Conservation (phyloP, 2,888 invertebrate species). For the Nymphalis polychloros region DNA sequence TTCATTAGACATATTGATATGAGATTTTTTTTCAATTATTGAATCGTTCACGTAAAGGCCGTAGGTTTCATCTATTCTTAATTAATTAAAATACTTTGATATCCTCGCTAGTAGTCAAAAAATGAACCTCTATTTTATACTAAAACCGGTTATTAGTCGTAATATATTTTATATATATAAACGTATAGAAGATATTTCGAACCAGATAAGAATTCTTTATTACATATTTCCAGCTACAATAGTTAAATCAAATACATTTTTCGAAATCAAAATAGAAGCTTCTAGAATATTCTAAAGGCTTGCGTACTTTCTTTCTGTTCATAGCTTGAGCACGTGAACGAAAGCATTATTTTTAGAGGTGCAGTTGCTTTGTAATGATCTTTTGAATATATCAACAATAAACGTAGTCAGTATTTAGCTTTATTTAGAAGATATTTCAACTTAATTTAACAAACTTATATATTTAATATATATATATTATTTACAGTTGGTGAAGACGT, state of each 20-base stretch:
- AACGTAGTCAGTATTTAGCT: neutral
- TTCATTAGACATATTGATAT: too few species aligned
- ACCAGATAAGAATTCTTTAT: neutral
- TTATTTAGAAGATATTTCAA: neutral
- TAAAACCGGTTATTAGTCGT: too few species aligned
- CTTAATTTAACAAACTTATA: too few species aligned
- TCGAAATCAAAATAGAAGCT: neutral
- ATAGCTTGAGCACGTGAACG: neutral
- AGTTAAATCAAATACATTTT: neutral
- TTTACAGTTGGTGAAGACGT: slow-evolving; percentile 70
- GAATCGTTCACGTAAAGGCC: too few species aligned
- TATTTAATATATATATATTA: slow-evolving; percentile 5
- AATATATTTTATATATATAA: neutral
- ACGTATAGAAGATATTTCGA: neutral
- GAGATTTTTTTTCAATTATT: too few species aligned
- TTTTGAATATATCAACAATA: neutral
- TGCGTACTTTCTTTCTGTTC: neutral
- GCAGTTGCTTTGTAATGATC: neutral
- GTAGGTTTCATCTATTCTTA: too few species aligned
- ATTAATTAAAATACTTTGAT: too few species aligned
- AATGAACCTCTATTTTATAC: too few species aligned
- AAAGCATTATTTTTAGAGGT: neutral
- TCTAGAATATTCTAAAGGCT: neutral
- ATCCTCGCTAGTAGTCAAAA: too few species aligned
- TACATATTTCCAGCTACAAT: neutral